A percentile compares a stretch with the other conserved stretches of the same genome.
These are phyloP conservation scores for Eulemur macaco DNA, from an alignment of 2,113 vertebrate species.

Conservation along the genomic window DNA sequence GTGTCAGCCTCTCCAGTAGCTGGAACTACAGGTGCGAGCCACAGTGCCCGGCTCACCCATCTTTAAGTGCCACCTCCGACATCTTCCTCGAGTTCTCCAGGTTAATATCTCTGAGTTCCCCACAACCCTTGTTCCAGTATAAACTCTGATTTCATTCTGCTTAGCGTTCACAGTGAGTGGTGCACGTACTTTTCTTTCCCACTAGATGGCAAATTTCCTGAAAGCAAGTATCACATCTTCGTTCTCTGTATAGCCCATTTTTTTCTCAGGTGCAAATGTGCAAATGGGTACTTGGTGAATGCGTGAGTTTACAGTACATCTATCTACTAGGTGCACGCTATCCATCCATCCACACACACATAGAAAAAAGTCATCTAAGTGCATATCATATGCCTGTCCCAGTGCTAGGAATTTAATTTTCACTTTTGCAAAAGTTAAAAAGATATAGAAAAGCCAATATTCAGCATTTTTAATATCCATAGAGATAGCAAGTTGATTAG, in stretches of 20 bases:
- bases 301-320: not conserved
- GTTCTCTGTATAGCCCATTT: not conserved
- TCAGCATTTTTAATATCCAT: not conserved
- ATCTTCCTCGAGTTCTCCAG: not conserved
- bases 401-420: not conserved
- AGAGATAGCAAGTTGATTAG: not conserved
- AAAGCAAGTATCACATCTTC: not conserved
- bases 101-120: not conserved
- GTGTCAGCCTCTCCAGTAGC: no score
- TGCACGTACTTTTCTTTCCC: not conserved
- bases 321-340: not conserved
- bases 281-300: not conserved
- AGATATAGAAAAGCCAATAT: not conserved
- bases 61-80: not conserved
- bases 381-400: not conserved
- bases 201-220: conserved; percentile 54
- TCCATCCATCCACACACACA: not conserved
- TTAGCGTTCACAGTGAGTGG: not conserved
- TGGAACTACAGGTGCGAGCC: no score
- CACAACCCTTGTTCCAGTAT: not conserved
- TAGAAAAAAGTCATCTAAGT: not conserved
- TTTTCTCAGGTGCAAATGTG: not conserved
- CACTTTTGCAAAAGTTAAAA: conserved; percentile 30
- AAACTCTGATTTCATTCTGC: not conserved
- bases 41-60: not conserved